Base-by-base conservation (phyloP, 2,888 invertebrate genomes). In the Hypercompe scribonia region DNA sequence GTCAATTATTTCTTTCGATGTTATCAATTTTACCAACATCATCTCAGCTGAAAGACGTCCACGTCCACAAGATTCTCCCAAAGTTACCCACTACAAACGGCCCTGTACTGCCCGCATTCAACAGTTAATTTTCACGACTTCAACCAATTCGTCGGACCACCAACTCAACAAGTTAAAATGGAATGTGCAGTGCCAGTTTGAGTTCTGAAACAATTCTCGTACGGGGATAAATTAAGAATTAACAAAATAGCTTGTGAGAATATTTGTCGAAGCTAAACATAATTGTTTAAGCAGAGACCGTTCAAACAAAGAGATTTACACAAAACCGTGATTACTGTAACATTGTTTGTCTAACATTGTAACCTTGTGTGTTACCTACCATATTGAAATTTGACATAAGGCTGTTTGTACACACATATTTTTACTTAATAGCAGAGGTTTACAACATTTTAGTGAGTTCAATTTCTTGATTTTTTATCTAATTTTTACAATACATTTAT, bases 271-370 rank as follows among this genome's bases (percentile, higher is more conserved):
- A 66, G 58, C 4, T 24, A 58, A 72, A 72, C 58, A 74, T 65
- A 28, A 13, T 8, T 68, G 33, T 75, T 28, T 76, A 74, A 75
- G 70, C 39, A 80, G 65, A 36, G 18, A 58, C 66, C 63, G 64
- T 67, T 42, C 61, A 82, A 76, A 84, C 68, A 73, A 31, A 65
- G 74, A 67, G 39, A 72, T 80, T 77, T 76, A 80, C 68, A 76
- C 77, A 77, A 74, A 72, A 70, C 75, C 65, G 70, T 79, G 77
- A 82, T 83, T 78, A 75, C 72, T 75, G 66, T 68, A 71, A 79
- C 79, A 77, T 74, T 85, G 73, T 82, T 85, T 83, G 71, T 66
- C 65, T 81, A 78, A 70, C 75, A 74, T 72, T 73, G 58, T 73
- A 77, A 76, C 82, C 82, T 82, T 81, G 83, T 70, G 61, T 70